Percentiles rank a stretch among this genome's conserved stretches.
These are phyloP conservation scores for Caerostris extrusa DNA, from an alignment of 1,140 invertebrate species.

Conservation along the genomic window DNA sequence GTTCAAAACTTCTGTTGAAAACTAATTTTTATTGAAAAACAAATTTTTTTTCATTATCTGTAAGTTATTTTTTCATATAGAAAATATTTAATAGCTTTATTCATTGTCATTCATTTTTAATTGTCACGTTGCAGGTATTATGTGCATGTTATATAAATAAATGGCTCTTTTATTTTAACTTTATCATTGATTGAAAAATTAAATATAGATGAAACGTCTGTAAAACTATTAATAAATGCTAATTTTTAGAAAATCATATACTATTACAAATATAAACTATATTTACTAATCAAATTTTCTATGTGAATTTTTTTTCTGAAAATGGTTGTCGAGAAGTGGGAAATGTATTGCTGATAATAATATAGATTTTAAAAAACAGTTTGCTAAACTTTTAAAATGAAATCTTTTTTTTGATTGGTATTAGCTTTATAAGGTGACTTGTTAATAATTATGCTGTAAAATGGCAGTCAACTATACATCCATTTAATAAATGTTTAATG, in stretches of 20 bases:
- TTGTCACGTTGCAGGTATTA: not conserved
- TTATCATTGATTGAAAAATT: not conserved
- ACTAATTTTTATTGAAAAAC: no score
- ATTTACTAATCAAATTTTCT: constrained; percentile 17
- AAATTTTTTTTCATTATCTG: no score
- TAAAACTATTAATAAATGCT: not conserved
- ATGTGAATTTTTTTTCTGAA: not conserved
- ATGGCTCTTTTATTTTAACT: not conserved
- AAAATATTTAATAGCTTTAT: not conserved
- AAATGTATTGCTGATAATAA: not conserved
- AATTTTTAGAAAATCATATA: constrained; percentile 15
- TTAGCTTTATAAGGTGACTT: not conserved
- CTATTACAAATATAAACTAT: not conserved
- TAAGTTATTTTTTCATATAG: constrained; percentile 1
- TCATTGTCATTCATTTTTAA: not conserved
- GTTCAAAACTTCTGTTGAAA: no score
- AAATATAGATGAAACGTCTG: not conserved
- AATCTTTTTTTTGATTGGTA: not conserved
- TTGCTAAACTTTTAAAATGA: not conserved
- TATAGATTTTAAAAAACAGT: not conserved
- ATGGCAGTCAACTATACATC: not conserved
- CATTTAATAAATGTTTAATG: no score
- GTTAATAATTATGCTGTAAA: not conserved
- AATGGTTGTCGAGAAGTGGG: not conserved
- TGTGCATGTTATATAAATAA: not conserved